phyloP scores from a whole-genome alignment of 2,888 invertebrate species.

The Digitonthophagus gazella region DNA sequence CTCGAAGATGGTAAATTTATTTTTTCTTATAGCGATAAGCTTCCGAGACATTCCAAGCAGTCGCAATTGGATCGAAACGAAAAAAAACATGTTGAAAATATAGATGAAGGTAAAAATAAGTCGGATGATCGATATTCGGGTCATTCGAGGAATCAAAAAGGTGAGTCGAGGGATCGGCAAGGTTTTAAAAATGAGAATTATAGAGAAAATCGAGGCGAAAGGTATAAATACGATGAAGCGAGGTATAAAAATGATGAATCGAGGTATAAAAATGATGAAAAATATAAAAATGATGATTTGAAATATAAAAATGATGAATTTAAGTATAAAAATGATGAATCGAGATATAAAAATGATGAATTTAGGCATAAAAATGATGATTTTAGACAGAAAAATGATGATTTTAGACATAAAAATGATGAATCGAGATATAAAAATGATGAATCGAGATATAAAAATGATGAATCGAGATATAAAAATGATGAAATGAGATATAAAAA shows the following conservation, averaged over 20 bases:
- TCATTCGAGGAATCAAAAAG: not conserved
- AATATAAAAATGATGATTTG: too few relatives aligned
- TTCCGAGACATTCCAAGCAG: not conserved
- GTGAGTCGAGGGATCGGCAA: not conserved
- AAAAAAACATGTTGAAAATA: not conserved
- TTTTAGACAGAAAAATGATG: too few relatives aligned
- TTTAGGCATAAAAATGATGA: too few relatives aligned
- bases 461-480: conserved; percentile 10
- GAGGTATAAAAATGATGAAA: too few relatives aligned
- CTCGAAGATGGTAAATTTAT: not conserved
- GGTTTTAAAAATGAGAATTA: not conserved
- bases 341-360: too few relatives aligned
- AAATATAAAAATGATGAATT: conserved; percentile 24
- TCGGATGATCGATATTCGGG: not conserved
- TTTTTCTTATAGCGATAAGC: conserved; percentile 12
- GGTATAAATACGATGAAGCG: not conserved
- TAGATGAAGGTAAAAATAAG: not conserved
- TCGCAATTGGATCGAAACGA: not conserved
- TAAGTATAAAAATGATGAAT: too few relatives aligned
- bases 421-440: conserved; percentile 21
- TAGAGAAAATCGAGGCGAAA: too few relatives aligned
- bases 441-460: conserved; percentile 17
- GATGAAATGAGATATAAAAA: not conserved
- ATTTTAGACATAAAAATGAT: conserved; percentile 19
- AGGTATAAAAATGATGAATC: not conserved